Conservation (phyloP, 2,113 vertebrate genomes). For the Coturnix japonica region DNA sequence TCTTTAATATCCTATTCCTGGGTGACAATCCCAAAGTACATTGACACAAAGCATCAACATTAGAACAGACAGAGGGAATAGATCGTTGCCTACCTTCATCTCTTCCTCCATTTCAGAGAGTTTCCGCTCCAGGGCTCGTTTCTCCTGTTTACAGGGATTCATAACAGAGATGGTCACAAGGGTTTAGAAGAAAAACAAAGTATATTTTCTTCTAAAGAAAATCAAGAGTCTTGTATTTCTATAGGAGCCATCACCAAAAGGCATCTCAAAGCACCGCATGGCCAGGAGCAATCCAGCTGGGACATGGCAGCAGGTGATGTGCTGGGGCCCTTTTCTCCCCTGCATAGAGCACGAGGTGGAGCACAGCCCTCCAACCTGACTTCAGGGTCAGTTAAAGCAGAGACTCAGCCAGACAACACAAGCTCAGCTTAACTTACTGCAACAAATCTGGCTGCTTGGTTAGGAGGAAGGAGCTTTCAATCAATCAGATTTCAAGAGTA, state of each 20-base stretch:
- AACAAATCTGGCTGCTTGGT: not conserved
- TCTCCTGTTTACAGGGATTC: constrained; percentile 83
- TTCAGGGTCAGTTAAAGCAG: not conserved
- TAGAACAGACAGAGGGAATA: not conserved
- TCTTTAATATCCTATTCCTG: not conserved
- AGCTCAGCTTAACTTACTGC: not conserved
- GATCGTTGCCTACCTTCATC: constrained; percentile 86
- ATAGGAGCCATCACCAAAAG: not conserved
- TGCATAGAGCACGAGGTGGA: not conserved
- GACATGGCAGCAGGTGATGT: rapidly evolving
- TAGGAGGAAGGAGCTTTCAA: not conserved
- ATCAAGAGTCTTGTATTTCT: not conserved
- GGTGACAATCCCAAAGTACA: not conserved
- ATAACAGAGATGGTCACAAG: not conserved
- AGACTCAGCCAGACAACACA: not conserved
- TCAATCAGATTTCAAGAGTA: not conserved
- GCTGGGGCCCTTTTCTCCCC: not conserved
- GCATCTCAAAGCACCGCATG: not conserved
- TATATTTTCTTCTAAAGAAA: not conserved
- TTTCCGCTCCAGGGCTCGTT: constrained; percentile 90
- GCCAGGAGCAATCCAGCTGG: not conserved
- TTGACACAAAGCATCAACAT: not conserved
- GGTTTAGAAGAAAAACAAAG: not conserved
- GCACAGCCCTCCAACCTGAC: not conserved
- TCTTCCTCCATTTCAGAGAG: constrained; percentile 98